Evolutionary conservation across 2,797 vertebrate genomes (phyloP).

Genomic region (Neopelma chrysocephalum): DNA sequence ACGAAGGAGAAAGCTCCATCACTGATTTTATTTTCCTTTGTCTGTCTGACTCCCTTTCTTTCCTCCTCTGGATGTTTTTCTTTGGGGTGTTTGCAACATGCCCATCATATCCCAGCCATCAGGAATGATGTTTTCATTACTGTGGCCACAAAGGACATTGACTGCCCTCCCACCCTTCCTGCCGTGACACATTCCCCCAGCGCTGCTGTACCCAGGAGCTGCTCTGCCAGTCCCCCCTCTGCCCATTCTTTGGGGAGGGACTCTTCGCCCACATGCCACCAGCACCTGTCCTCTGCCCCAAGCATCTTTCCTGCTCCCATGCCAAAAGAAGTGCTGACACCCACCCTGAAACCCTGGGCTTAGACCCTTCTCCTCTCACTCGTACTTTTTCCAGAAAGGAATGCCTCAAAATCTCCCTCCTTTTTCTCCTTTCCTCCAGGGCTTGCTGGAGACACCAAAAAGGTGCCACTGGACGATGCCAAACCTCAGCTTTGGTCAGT

Average conservation of each 20-base stretch:
- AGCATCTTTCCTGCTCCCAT: background rate
- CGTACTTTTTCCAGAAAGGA: background rate
- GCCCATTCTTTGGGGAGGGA: background rate
- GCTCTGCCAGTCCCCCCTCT: background rate
- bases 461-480: background rate
- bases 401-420: background rate
- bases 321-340: accelerated
- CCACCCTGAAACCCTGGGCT: background rate
- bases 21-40: background rate
- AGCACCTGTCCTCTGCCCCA: background rate
- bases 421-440: background rate
- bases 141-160: background rate
- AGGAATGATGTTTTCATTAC: background rate
- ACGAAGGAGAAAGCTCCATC: background rate
- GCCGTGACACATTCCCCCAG: accelerated
- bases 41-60: background rate
- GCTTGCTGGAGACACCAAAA: background rate
- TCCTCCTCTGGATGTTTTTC: background rate
- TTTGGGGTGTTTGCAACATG: background rate
- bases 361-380: background rate
- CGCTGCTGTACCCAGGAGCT: background rate
- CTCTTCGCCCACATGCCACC: background rate
- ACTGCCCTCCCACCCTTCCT: background rate
- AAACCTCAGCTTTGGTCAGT: background rate
- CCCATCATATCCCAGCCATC: background rate